A percentile compares a stretch with the other conserved stretches of the same genome.
These are phyloP conservation scores for Tineola bisselliella DNA, from an alignment of 2,888 invertebrate genomes.

Conservation along the genomic window DNA sequence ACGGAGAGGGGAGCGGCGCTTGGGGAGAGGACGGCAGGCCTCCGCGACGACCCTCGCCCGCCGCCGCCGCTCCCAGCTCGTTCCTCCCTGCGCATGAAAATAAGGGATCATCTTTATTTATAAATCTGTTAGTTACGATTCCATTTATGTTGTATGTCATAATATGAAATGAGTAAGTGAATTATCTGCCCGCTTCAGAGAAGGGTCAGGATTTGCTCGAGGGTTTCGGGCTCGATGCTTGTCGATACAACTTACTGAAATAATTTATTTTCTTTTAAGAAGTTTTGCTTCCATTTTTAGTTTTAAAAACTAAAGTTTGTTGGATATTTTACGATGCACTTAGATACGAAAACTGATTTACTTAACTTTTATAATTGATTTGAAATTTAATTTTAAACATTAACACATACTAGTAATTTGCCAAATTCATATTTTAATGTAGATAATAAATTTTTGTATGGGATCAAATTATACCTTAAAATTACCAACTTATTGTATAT, in stretches of 20 bases:
- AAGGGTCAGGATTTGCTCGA: background rate
- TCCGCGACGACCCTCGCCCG: constrained; percentile 26
- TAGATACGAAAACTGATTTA: background rate
- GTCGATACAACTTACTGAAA: background rate
- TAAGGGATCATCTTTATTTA: constrained; percentile 24
- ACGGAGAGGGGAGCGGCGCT: constrained; percentile 49
- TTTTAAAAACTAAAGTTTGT: background rate
- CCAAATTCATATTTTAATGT: background rate
- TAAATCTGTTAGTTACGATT: constrained; percentile 20
- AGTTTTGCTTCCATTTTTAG: background rate
- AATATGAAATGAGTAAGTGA: background rate
- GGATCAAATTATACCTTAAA: background rate
- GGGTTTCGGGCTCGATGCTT: too few relatives aligned
- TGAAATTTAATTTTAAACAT: background rate
- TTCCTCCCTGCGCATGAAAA: constrained; percentile 46
- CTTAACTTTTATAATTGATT: background rate
- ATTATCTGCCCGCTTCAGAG: background rate
- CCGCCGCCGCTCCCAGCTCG: constrained; percentile 51
- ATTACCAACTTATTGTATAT: background rate
- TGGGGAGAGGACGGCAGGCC: constrained; percentile 38
- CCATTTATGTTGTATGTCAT: constrained; percentile 18
- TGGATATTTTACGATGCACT: background rate
- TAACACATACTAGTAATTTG: too few relatives aligned
- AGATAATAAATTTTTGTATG: background rate
- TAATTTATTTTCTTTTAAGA: background rate